Base-by-base conservation (phyloP, 2,888 invertebrate genomes). In the Mesorhabditis belari region DNA sequence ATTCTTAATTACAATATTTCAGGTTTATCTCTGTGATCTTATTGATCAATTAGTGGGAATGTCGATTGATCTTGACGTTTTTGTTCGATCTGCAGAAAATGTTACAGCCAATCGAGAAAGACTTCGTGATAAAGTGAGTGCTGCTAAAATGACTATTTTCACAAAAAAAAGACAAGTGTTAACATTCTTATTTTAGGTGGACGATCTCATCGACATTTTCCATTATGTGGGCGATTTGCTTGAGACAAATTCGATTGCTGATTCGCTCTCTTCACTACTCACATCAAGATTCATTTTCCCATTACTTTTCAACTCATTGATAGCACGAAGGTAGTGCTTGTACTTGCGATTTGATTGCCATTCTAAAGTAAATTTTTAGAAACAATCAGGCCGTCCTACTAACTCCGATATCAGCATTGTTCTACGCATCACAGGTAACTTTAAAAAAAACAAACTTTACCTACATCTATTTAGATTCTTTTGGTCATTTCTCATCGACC, bases 1-100 rank as follows among this genome's bases (percentile, higher is more conserved):
- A 44, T 17, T n/a, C 44, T 9, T 56, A 9, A 28, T 44, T 9
- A 17, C 12, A 17, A 9, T 5, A 5, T 62, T 96, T 44, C 95
- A 93, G 27, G 94, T 95, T 1, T 98, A 96, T 84, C 95, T 98
- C 82, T 93, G 93, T 73, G 96, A 98, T 84, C 87, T 99, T 61
- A 95, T 96, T 51, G 96, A 95, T 93, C 94, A 94, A 81, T 94
- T 99, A 80, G 95, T 95, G 58, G 94, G 92, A 84, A 93, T 96
- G 82, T 92, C 96, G 70, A 86, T 95, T 72, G 95, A 98, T 82
- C 85, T 98, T 72, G 93, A 98, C 82, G 87, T 88, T 3, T 96
- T 94, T 83, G 91, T 96, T 50, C 87, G 93, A 78, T 77, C 76
- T 0, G 91, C 91, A 79, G 92, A 94, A 84, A 90, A 91, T 66